Evolutionary conservation across 2,888 invertebrate genomes (phyloP), one percentile per base, ranked within the genome.

Genomic region (Caenorhabditis afra): DNA sequence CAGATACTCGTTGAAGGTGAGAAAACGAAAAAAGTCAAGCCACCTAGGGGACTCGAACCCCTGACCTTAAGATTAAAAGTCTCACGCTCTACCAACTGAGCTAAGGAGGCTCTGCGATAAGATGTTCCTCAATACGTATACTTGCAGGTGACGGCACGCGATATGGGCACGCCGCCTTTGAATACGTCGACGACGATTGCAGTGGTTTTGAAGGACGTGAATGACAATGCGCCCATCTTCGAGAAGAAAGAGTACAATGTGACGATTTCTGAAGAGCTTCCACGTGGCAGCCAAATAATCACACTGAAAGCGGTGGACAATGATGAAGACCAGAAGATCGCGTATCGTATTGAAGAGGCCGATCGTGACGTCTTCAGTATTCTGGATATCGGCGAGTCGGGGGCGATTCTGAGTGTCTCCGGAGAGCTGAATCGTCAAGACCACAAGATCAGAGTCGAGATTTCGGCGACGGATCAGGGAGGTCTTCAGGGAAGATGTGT

Each of bases 211-310:
- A 84, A 85, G 41, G 90, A 90, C 61, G 83, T 97, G 0, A 99
- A 99, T 90, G 98, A 99, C 90, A 96, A 97, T 90, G 93, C 94
- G 5, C 97, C 97, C 0, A 92, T 93, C 0, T 97, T 97, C 91
- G 94, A 86, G 44, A 81, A 86, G 49, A 83, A 81, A 11, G 93
- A 94, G 1, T 96, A 97, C 90, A 93, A 94, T 58, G 93, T 95
- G 0, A 93, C 93, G 23, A 91, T 97, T 58, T 92, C 93, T 83
- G 97, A 97, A 92, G 96, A 96, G 90, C 93, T 94, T 52, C 79
- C 80, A 74, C 58, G 81, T 50, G 84, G 84, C 57, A 79, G 91
- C 45, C 79, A 79, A 50, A 75, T 81, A 10, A 70, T 81, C 23
- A 67, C 66, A 16, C 85, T 55, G 90, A 91, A 84, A 71, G 88